A percentile compares a stretch with the other conserved stretches of the same genome.
Conservation (phyloP, 2,797 vertebrate species). For the Dallia pectoralis region DNA sequence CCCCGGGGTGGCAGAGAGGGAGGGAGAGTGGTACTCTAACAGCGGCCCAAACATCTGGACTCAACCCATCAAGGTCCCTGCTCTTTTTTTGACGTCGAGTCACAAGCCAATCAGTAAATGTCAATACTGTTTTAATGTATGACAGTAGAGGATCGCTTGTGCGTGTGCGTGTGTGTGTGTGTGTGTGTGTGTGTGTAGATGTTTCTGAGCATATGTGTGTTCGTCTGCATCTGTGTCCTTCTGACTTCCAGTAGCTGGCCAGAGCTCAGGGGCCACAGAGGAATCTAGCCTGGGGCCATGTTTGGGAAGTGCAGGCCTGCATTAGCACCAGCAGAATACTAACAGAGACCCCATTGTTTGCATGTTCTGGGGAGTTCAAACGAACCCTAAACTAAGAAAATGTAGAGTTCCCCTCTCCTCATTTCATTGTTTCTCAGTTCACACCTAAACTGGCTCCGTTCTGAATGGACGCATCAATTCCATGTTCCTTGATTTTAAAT, state of each 20-base stretch:
- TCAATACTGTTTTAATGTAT: slow-evolving; percentile 10
- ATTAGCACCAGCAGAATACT: slow-evolving; percentile 72
- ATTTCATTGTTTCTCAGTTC: not conserved
- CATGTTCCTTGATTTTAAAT: not conserved
- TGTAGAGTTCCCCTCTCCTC: slow-evolving; percentile 31
- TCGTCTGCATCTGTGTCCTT: slow-evolving; percentile 19
- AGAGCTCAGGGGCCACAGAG: slow-evolving; percentile 40
- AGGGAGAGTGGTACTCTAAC: slow-evolving; percentile 35
- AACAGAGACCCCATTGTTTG: slow-evolving; percentile 76
- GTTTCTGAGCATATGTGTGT: not conserved
- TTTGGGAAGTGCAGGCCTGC: slow-evolving; percentile 54
- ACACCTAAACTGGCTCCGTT: not conserved
- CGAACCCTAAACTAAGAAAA: slow-evolving; percentile 41
- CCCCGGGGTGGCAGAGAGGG: too few relatives aligned
- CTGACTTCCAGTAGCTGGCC: slow-evolving; percentile 32
- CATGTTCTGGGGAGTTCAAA: slow-evolving; percentile 59
- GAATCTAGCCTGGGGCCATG: slow-evolving; percentile 45
- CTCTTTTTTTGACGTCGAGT: slow-evolving; percentile 38
- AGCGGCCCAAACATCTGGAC: slow-evolving; percentile 52
- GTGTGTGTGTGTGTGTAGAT: slow-evolving; percentile 9
- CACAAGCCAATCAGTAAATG: slow-evolving; percentile 19
- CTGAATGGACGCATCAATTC: not conserved
- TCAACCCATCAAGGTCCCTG: slow-evolving; percentile 43
- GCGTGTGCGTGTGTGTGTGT: slow-evolving; percentile 5
- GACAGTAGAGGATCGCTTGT: not conserved